Evolutionary conservation across 2,797 vertebrate genomes (phyloP).

Genomic region (Sebastolobus alascanus): DNA sequence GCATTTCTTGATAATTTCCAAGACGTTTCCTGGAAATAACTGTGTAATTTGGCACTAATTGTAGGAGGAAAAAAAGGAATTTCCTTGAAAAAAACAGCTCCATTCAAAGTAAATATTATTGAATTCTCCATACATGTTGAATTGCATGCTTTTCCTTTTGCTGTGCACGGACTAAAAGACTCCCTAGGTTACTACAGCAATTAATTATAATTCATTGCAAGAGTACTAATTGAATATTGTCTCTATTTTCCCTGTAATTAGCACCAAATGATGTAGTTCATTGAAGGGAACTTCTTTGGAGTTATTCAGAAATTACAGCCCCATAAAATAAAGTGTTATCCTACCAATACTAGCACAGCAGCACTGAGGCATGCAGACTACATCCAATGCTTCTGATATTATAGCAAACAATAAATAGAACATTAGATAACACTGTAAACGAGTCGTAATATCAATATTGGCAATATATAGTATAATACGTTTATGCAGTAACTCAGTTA

Average conservation of each 20-base stretch:
- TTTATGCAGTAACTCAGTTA: constrained; percentile 18
- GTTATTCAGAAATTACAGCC: constrained; percentile 23
- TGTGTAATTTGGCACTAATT: constrained; percentile 12
- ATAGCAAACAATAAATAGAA: constrained; percentile 5
- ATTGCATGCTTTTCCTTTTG: not conserved
- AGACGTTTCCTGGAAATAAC: not conserved
- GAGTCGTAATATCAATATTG: constrained; percentile 20
- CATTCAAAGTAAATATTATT: constrained; percentile 1
- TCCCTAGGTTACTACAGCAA: not conserved
- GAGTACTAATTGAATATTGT: constrained; percentile 4
- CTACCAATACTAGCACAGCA: constrained; percentile 4
- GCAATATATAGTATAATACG: constrained; percentile 9
- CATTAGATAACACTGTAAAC: constrained; percentile 18
- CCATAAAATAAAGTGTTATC: constrained; percentile 18
- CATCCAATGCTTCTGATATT: not conserved
- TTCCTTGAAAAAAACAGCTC: not conserved
- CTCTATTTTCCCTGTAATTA: constrained; percentile 26
- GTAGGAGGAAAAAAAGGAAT: not conserved
- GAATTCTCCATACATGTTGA: not conserved
- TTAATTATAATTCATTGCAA: constrained; percentile 30
- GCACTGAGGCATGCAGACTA: not conserved
- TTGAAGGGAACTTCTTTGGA: constrained; percentile 17
- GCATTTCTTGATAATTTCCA: not conserved
- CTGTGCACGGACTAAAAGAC: constrained; percentile 9
- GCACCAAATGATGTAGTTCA: constrained; percentile 23